A percentile compares a stretch with the other conserved stretches of the same genome.
These are phyloP conservation scores for Crotophaga sulcirostris DNA, from an alignment of 2,113 vertebrate species.

Conservation along the genomic window DNA sequence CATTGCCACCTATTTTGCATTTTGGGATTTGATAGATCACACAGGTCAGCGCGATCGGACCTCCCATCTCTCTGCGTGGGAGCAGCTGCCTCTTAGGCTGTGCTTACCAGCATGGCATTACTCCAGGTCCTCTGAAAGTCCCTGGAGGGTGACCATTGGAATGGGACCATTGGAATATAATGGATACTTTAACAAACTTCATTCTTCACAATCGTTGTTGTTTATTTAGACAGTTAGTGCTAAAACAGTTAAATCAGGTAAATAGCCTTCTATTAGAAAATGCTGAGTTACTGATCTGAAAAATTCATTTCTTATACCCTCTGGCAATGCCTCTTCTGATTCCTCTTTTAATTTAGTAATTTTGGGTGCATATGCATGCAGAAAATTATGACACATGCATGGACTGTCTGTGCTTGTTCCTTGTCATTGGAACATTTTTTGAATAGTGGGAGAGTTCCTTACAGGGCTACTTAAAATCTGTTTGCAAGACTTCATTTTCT, in stretches of 20 bases:
- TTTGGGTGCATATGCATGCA: background rate
- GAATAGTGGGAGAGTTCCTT: background rate
- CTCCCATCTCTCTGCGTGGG: background rate
- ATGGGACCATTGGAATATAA: accelerated
- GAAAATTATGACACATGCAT: background rate
- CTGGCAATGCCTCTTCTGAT: background rate
- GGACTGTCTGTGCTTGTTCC: background rate
- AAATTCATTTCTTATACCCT: background rate
- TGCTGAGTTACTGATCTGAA: background rate
- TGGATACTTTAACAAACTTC: background rate
- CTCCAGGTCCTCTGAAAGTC: background rate
- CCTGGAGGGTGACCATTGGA: background rate
- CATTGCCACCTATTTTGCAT: background rate
- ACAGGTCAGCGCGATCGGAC: too few species aligned
- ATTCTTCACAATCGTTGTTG: background rate
- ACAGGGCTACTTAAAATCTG: background rate
- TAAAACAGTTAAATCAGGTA: background rate
- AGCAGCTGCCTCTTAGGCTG: background rate
- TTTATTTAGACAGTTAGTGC: background rate
- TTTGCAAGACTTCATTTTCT: background rate
- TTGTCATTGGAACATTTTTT: background rate
- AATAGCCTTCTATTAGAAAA: background rate
- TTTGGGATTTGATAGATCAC: background rate
- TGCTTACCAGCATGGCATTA: background rate
- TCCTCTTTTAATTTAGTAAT: background rate